Base-by-base conservation (phyloP, 1,140 invertebrate genomes). In the Homalodisca vitripennis region DNA sequence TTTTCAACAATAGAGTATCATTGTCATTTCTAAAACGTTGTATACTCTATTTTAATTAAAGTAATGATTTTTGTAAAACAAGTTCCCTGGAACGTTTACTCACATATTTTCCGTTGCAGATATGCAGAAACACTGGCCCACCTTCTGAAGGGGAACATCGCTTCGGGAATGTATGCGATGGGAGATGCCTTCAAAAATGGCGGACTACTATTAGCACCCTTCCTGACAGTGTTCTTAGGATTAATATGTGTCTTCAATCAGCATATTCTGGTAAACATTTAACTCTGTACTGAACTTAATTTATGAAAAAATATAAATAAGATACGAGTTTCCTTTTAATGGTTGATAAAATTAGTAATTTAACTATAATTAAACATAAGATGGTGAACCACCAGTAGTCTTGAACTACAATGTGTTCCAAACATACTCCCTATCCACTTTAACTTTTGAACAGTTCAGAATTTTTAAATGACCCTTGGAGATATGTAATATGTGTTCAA, bases 81-180 rank as follows among this genome's bases (percentile, higher is more conserved):
- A n/a, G n/a, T n/a, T n/a, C n/a, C n/a, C n/a, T n/a, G n/a, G n/a
- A n/a, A n/a, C n/a, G n/a, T n/a, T n/a, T n/a, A n/a, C n/a, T n/a
- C n/a, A n/a, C n/a, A n/a, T n/a, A n/a, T n/a, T n/a, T n/a, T n/a
- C n/a, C n/a, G n/a, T n/a, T n/a, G n/a, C 76, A 82, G 81, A 13
- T 80, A 82, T 67, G 74, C 77, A 1, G 77, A 77, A 1, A 82
- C 80, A 2, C 74, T 84, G 66, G 74, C 83, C 73, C 84, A 85
- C 73, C 71, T 86, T 3, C 53, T 85, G 31, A 86, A 86, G 72
- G 76, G 78, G 34, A 84, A 86, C 55, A 77, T 87, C 29, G 86
- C 86, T 1, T 84, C 81, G 1, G 87, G 87, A 0, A 80, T 88
- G 57, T 76, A 88, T 64, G 86, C 87, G 51, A 82, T 88, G 75